Base-by-base conservation (phyloP, 2,797 vertebrate genomes). In the Aeoliscus strigatus region DNA sequence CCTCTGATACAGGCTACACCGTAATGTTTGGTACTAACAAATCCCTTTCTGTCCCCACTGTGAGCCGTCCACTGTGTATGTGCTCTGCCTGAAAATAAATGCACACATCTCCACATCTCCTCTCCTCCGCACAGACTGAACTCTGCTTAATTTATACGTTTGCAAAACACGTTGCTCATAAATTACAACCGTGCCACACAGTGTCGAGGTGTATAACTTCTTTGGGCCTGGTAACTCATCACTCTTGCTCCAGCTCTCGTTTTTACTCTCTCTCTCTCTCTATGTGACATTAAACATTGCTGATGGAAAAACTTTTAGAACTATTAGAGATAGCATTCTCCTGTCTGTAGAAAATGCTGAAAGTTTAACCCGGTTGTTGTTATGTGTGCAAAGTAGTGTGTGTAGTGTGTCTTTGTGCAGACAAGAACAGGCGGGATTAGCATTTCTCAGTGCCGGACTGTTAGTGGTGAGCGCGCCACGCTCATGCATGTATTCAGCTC, bases 81-180 rank as follows among this genome's bases (percentile, higher is more conserved):
- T n/a, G n/a, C n/a, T n/a, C n/a, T n/a, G n/a, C n/a, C n/a, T n/a
- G n/a, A n/a, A n/a, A n/a, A n/a, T n/a, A n/a, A n/a, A n/a, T n/a
- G n/a, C n/a, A n/a, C n/a, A n/a, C n/a, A n/a, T n/a, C n/a, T n/a
- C n/a, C n/a, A n/a, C n/a, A n/a, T n/a, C 43, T 61, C 38, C 31
- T 35, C 18, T 21, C 18, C 18, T 21, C 18, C 18, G 3, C 3
- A 33, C 37, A 40, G 44, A 32, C 13, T 14, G 31, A 27, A 13
- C 45, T 55, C 18, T 43, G 11, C 53, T 56, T 44, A 54, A 57
- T 69, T 59, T 59, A 47, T 64, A 53, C 53, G 28, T 47, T 34
- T 51, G 39, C 14, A 65, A 6, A 54, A 60, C 50, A 30, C 48
- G 44, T 16, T 34, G 35, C 56, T 43, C 42, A 6, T n/a, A n/a